Conservation (phyloP, 2,888 invertebrate genomes). For the Caenorhabditis sp. region DNA sequence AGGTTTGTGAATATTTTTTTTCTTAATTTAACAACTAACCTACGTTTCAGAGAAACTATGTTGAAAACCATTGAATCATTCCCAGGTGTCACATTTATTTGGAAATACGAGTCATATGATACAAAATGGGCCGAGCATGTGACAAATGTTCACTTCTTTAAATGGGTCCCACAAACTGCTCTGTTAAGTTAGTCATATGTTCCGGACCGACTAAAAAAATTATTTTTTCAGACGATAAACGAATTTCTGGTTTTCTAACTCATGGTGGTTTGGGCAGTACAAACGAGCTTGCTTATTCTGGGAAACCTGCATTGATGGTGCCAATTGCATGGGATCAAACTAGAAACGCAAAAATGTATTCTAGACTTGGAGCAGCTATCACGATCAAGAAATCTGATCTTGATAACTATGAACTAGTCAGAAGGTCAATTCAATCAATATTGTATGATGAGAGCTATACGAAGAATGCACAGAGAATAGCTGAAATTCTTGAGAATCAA, state of each 20-base stretch:
- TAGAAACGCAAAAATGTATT: slow-evolving; percentile 40
- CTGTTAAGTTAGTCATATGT: slow-evolving; percentile 10
- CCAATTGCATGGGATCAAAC: slow-evolving; percentile 41
- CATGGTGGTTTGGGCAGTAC: slow-evolving; percentile 30
- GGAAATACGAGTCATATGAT: slow-evolving; percentile 37
- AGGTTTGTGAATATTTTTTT: slow-evolving; percentile 15
- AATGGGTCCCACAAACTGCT: slow-evolving; percentile 38
- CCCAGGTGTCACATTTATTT: slow-evolving; percentile 34
- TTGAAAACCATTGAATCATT: slow-evolving; percentile 1
- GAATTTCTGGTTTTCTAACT: slow-evolving; percentile 27
- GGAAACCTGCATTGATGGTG: slow-evolving; percentile 38
- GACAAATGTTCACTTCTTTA: slow-evolving; percentile 20
- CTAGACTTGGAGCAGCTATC: slow-evolving; percentile 26
- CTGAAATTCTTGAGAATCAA: slow-evolving; percentile 17
- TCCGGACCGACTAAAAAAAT: no score
- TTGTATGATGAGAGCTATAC: slow-evolving; percentile 10
- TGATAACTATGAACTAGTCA: slow-evolving; percentile 10
- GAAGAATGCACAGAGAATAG: slow-evolving; percentile 14
- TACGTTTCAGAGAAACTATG: slow-evolving; percentile 22
- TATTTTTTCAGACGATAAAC: slow-evolving; percentile 9
- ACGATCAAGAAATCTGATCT: slow-evolving; percentile 25
- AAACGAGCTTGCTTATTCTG: slow-evolving; percentile 32
- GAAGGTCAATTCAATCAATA: slow-evolving; percentile 9
- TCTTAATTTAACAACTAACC: slow-evolving; percentile 19
- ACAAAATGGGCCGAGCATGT: slow-evolving; percentile 9